Evolutionary conservation across 2,797 vertebrate species (phyloP), one percentile per base, ranked within the genome.

Genomic region (Chaenodraco wilsoni): DNA sequence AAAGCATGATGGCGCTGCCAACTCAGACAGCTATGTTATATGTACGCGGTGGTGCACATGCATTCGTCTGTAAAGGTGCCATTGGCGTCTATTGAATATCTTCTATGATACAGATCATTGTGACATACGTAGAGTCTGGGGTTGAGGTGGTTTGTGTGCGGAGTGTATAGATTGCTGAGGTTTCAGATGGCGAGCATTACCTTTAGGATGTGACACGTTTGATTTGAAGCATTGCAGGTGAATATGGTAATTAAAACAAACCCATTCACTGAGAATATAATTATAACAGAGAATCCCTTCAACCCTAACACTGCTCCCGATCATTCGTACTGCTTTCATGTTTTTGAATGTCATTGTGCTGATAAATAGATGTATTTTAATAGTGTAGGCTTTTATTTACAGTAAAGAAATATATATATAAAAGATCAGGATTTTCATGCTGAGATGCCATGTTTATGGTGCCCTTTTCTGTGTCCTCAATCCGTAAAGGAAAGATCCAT

Each of bases 401-500:
- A 71, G 71, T 83, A 72, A 27, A 75, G 70, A 78, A 68, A 62
- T 9, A 48, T 44, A 11, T 13, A 11, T 44, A 11, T 44, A 12
- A 56, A 65, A 73, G 50, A 76, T 83, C 37, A 46, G 62, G 68
- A 76, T 91, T 90, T 91, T 84, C 82, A 88, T 84, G 86, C 82
- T 84, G 70, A 82, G 89, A 82, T 87, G 70, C 67, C 67, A 48
- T 88, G 88, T 92, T 91, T 91, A 87, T 71, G 81, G 78, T 76
- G 75, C 75, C 73, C 85, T 84, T 84, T 84, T 90, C 84, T 87
- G 81, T 90, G 91, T 90, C 89, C 91, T 85, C 88, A 91, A 93
- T 92, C 92, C 90, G 31, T 61, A 75, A 92, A 89, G 89, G 90
- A 88, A 91, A 86, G 91, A 94, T 91, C 87, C 92, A 84, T 83